Evolutionary conservation across 2,797 vertebrate genomes (phyloP), one percentile per base, ranked within the genome.

Genomic region (Halcyon chelicuti): DNA sequence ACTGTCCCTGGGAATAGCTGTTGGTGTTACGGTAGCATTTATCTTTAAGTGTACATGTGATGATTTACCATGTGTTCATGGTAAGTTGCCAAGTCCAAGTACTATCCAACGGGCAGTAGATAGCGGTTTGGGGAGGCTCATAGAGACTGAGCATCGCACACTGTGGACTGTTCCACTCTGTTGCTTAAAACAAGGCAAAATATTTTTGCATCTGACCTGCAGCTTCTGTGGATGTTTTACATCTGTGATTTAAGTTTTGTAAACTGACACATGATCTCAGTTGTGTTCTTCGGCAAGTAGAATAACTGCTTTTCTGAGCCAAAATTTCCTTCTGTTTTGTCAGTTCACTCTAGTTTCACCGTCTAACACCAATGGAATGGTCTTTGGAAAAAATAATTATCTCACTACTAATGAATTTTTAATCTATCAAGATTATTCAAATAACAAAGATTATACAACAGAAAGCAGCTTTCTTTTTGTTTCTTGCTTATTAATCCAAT

Each of bases 21-120:
- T 55, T 1, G 4, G 47, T 62, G 20, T 83, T 90, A 73, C 79
- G 60, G 66, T 25, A 94, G 58, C 58, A 3, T 97, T 97, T 95
- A 47, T 92, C 91, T 94, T 91, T 95, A 88, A 92, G 74, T 22
- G 42, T 65, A 3, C 88, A 71, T 65, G 66, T 89, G 89, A 93
- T 87, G 86, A 89, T 57, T 89, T 87, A 66, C 70, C 72, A 70
- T 14, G 4, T 95, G 94, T 80, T 92, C 47, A 4, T 42, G 80
- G 1, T 33, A 71, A 70, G 61, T 58, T 95, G 91, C 90, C 93
- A 95, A 90, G 67, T 21, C 14, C 60, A 76, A 95, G 87, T 74
- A 11, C 44, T 68, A 4, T 84, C 28, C 66, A 76, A 86, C 92
- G 94, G 47, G 67, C 80, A 92, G 31, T 44, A 3, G 15, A 14